Conservation (phyloP, 1,140 invertebrate genomes). For the Drosophila subpulchrella region DNA sequence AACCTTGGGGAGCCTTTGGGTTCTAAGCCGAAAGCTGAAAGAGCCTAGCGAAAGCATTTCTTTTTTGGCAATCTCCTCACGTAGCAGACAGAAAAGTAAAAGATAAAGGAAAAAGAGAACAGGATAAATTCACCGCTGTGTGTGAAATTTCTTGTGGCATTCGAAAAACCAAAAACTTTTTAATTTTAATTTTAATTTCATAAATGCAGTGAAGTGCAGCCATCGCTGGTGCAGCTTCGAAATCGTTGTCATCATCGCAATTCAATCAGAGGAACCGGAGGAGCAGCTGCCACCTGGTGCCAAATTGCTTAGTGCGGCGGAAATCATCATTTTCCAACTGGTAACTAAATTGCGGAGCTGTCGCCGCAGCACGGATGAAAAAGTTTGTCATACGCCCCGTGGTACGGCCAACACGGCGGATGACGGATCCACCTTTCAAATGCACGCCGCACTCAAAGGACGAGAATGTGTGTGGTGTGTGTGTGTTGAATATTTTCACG, state of each 20-base stretch:
- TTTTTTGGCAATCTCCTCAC: slow-evolving; percentile 63
- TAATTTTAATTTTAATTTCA: slow-evolving; percentile 75
- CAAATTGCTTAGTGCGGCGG: slow-evolving; percentile 68
- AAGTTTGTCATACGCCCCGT: slow-evolving; percentile 49
- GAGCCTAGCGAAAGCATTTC: slow-evolving; percentile 23
- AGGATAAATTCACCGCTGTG: slow-evolving; percentile 8
- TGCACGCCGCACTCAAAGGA: slow-evolving; percentile 47
- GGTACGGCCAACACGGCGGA: slow-evolving; percentile 46
- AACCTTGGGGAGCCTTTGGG: slow-evolving; percentile 3
- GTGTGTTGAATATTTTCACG: slow-evolving; percentile 70
- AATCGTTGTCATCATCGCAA: slow-evolving; percentile 40
- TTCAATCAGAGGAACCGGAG: slow-evolving; percentile 50
- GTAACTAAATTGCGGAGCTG: slow-evolving; percentile 61
- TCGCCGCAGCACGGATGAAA: slow-evolving; percentile 33
- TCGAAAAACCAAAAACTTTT: slow-evolving; percentile 37
- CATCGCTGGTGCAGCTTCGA: slow-evolving; percentile 21
- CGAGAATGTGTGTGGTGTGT: slow-evolving; percentile 1
- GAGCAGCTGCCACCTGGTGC: slow-evolving; percentile 43
- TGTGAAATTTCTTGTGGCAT: slow-evolving; percentile 26
- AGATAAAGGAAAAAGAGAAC: slow-evolving; percentile 5
- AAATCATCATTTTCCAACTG: slow-evolving; percentile 68
- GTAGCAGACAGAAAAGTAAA: slow-evolving; percentile 62
- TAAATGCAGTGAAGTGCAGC: slow-evolving; percentile 71
- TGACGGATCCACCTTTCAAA: slow-evolving; percentile 63
- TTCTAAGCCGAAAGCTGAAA: neutral